A percentile compares a stretch with the other conserved stretches of the same genome.
phyloP scores from a whole-genome alignment of 2,888 invertebrate species.

The Ennomos quercinarius region DNA sequence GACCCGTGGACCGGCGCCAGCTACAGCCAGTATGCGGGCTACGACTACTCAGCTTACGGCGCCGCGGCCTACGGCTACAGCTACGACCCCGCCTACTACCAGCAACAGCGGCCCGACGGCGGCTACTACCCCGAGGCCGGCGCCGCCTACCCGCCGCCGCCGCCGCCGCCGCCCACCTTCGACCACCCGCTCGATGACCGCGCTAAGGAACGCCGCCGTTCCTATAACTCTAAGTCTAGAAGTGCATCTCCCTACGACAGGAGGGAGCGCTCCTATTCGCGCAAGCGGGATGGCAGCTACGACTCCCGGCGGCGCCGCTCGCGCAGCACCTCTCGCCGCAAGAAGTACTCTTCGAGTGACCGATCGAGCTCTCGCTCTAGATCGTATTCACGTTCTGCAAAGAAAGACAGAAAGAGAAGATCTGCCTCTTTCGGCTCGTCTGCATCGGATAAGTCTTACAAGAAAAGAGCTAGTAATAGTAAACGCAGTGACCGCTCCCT shows the following conservation, averaged over 20 bases:
- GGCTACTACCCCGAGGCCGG: constrained; percentile 58
- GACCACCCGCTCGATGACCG: constrained; percentile 19
- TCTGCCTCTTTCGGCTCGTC: constrained; percentile 65
- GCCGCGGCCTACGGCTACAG: constrained; percentile 63
- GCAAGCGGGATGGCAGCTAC: constrained; percentile 63
- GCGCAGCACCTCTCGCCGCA: constrained; percentile 58
- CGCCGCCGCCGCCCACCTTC: constrained; percentile 25
- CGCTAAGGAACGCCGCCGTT: constrained; percentile 48
- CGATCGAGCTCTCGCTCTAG: constrained; percentile 65
- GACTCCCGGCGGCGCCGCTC: constrained; percentile 57
- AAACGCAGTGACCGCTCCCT: constrained; percentile 51
- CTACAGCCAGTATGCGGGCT: constrained; percentile 69
- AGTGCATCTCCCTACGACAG: constrained; percentile 35
- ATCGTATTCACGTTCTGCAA: constrained; percentile 60
- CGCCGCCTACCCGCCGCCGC: constrained; percentile 31
- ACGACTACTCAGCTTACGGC: constrained; percentile 67
- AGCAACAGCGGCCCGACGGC: constrained; percentile 47
- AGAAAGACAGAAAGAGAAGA: constrained; percentile 42
- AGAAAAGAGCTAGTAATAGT: constrained; percentile 46
- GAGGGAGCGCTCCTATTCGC: constrained; percentile 59
- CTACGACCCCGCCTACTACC: constrained; percentile 69
- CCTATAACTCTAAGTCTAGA: constrained; percentile 58
- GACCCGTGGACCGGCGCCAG: constrained; percentile 80
- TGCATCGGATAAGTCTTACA: constrained; percentile 62
- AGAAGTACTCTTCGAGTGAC: constrained; percentile 72